Evolutionary conservation across 1,140 invertebrate species (phyloP).

Genomic region (Drosophila ficusphila): DNA sequence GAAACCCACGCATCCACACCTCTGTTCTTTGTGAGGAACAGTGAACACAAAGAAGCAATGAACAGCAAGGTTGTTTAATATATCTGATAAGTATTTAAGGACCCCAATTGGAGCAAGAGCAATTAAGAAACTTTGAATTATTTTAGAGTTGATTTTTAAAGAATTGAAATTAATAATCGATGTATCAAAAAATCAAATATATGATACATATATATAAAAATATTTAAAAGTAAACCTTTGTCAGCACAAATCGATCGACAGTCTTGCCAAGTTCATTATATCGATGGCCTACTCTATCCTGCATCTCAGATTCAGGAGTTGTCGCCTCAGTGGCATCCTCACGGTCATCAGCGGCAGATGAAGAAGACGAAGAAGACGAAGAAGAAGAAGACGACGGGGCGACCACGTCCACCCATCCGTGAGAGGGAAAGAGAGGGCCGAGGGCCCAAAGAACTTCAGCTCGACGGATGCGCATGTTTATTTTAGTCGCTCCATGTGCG

Average conservation of each 20-base stretch:
- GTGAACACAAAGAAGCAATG: not conserved
- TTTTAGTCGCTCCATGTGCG: conserved; percentile 59
- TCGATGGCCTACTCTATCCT: not conserved
- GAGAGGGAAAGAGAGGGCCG: conserved; percentile 1
- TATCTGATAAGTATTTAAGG: no score
- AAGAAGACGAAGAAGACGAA: not conserved
- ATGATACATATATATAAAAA: no score
- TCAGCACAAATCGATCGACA: not conserved
- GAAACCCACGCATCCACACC: conserved; percentile 6
- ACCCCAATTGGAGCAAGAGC: no score
- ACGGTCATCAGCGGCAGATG: conserved; percentile 55
- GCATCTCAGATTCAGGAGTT: conserved; percentile 38
- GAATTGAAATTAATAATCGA: no score
- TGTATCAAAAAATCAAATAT: no score
- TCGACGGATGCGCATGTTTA: conserved; percentile 74
- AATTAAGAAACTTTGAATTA: no score
- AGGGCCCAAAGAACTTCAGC: conserved; percentile 11
- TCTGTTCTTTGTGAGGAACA: not conserved
- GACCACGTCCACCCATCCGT: conserved; percentile 35
- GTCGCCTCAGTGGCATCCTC: conserved; percentile 64
- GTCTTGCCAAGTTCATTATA: not conserved
- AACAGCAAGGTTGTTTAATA: not conserved
- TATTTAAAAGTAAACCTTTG: no score
- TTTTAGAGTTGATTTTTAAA: no score
- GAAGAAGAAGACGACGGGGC: not conserved